Conservation (phyloP, 2,113 vertebrate species). For the Cichladusa arquata region DNA sequence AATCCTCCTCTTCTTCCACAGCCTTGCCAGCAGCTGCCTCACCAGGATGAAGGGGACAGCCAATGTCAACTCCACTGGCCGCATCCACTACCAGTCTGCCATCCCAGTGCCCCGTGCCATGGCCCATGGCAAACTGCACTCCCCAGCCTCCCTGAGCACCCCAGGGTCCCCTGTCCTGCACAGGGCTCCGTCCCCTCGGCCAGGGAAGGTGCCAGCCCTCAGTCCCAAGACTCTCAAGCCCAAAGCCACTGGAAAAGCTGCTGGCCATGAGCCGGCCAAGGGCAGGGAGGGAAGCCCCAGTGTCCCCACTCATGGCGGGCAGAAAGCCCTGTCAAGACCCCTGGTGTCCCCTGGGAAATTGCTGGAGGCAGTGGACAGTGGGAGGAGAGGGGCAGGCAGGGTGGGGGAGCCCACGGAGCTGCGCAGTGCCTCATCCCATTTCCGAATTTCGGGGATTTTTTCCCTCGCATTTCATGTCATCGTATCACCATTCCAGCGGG, state of each 20-base stretch:
- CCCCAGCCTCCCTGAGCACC: background rate
- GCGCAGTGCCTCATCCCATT: no score
- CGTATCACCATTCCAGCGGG: no score
- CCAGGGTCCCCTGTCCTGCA: background rate
- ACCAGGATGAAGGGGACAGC: constrained; percentile 62
- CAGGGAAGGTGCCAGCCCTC: background rate
- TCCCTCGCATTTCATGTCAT: no score
- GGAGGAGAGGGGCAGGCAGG: constrained; percentile 1
- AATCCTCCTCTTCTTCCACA: constrained; percentile 20
- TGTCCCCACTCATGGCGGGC: background rate
- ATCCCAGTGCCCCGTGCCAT: constrained; percentile 69
- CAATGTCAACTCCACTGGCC: constrained; percentile 54
- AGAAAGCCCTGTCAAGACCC: background rate
- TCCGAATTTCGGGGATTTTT: no score
- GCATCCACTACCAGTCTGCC: constrained; percentile 64
- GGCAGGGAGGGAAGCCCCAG: background rate
- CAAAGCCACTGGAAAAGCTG: constrained; percentile 14
- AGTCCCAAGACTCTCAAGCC: constrained; percentile 23
- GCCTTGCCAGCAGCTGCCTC: background rate
- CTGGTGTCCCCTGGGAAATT: background rate
- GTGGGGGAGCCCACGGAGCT: background rate
- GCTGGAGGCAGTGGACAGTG: background rate
- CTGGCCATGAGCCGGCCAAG: fast-evolving
- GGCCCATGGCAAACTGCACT: constrained; percentile 50
- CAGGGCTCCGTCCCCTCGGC: background rate